Evolutionary conservation across 2,888 invertebrate species (phyloP), one percentile per base, ranked within the genome.

Genomic region (Cacoxenus indagator): DNA sequence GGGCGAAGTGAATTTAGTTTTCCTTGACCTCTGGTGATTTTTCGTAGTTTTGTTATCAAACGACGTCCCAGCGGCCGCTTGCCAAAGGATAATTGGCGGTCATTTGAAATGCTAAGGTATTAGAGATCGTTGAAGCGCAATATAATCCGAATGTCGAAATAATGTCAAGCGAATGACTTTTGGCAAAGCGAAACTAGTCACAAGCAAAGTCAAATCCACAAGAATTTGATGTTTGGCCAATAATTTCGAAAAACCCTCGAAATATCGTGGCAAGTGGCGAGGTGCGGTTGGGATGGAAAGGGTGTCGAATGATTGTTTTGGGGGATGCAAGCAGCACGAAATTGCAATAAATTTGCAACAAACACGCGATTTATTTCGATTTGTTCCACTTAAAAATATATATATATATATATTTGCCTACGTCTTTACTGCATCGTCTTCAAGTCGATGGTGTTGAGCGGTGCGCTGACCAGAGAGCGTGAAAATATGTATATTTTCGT

Each of bases 21-120:
- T 78, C 79, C 79, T 82, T 80, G 79, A 80, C 83, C 9, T 31
- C 31, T 31, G 9, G 31, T 31, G 9, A 31, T 4, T 31, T 48
- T 1, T 48, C 17, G 48, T 2, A 43, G 45, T 43, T 43, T 43
- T 43, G 14, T n/a, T 43, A 43, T 43, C 45, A n/a, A 48, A 48
- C 8, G 48, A 8, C 48, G 48, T 8, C 19, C 19, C 19, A 8
- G 1, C 5, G 19, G 19, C n/a, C 64, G 64, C 73, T 75, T 76
- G 71, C 74, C 80, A 85, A 85, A 85, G 86, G 86, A 85, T 84
- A 85, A 85, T 83, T 85, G 84, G 78, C 77, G 84, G 84, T 85
- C 84, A 84, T 83, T 76, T 74, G 75, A 80, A 83, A 82, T 78
- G 75, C 76, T 77, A 72, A 75, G 75, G 70, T 69, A 72, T 74